Evolutionary conservation across 2,113 vertebrate species (phyloP).

Genomic region (Myrmophylax atrothorax): DNA sequence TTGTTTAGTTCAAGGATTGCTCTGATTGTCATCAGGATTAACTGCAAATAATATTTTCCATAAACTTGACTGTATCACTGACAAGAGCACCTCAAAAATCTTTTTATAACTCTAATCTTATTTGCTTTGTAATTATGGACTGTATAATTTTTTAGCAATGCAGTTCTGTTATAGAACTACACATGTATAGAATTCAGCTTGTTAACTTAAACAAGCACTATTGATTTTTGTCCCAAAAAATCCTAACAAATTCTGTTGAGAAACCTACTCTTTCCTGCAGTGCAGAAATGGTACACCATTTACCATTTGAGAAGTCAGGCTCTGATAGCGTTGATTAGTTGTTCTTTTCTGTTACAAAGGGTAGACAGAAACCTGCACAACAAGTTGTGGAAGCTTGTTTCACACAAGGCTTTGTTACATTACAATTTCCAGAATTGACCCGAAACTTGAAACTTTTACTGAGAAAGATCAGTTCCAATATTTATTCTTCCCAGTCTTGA

Average conservation of each 20-base stretch:
- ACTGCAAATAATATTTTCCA: background rate
- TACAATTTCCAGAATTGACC: slow-evolving; percentile 42
- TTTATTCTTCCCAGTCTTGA: background rate
- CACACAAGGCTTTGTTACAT: slow-evolving; percentile 4
- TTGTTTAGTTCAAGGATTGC: background rate
- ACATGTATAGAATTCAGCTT: background rate
- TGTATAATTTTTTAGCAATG: background rate
- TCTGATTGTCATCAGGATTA: background rate
- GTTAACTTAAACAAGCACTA: background rate
- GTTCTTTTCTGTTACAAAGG: slow-evolving; percentile 19
- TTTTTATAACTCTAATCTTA: background rate
- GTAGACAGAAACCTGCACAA: slow-evolving; percentile 22
- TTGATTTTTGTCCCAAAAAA: background rate
- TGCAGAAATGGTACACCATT: background rate
- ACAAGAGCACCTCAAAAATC: background rate
- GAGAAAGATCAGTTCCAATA: background rate
- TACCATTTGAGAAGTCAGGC: background rate
- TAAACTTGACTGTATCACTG: background rate
- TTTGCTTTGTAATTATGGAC: background rate
- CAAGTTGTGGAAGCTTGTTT: slow-evolving; percentile 31
- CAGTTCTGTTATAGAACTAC: background rate
- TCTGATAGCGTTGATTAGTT: background rate
- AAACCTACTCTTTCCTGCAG: background rate
- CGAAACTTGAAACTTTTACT: slow-evolving; percentile 47
- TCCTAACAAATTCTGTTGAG: background rate